phyloP scores from a whole-genome alignment of 2,888 invertebrate species.

The Slavum lentiscoides region DNA sequence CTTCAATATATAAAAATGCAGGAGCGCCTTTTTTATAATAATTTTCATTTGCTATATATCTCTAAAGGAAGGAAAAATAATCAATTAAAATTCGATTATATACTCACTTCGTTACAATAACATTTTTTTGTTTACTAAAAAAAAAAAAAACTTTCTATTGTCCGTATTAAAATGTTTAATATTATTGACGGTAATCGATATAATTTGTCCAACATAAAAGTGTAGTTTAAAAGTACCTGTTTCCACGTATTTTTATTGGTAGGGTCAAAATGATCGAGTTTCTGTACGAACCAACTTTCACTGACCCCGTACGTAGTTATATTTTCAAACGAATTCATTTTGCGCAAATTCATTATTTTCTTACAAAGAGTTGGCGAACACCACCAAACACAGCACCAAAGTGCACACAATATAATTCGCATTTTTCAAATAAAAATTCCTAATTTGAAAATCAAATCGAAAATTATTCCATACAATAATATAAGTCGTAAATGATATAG shows the following conservation, averaged over 20 bases:
- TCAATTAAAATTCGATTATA: too few relatives aligned
- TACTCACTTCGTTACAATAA: too few relatives aligned
- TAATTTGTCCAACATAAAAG: too few relatives aligned
- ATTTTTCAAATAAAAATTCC: neutral
- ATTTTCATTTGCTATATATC: constrained; percentile 56
- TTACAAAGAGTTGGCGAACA: neutral
- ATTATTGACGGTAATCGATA: too few relatives aligned
- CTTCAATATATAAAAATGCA: constrained; percentile 91
- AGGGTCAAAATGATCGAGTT: constrained; percentile 80
- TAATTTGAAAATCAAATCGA: neutral
- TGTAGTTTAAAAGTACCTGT: constrained; percentile 61
- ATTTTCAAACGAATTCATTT: constrained; percentile 6
- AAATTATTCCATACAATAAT: too few relatives aligned
- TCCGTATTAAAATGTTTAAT: neutral
- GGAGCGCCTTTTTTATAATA: constrained; percentile 66
- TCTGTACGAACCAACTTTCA: constrained; percentile 79
- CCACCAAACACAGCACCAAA: constrained; percentile 7
- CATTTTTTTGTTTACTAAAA: too few relatives aligned
- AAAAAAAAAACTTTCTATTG: neutral
- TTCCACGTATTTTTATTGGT: constrained; percentile 74
- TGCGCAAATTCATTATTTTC: neutral
- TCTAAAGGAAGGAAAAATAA: constrained; percentile 52
- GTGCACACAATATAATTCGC: neutral
- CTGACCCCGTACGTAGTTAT: constrained; percentile 55
- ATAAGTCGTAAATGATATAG: too few relatives aligned